Base-by-base conservation (phyloP, 2,888 invertebrate species). In the Pollenia angustigena region DNA sequence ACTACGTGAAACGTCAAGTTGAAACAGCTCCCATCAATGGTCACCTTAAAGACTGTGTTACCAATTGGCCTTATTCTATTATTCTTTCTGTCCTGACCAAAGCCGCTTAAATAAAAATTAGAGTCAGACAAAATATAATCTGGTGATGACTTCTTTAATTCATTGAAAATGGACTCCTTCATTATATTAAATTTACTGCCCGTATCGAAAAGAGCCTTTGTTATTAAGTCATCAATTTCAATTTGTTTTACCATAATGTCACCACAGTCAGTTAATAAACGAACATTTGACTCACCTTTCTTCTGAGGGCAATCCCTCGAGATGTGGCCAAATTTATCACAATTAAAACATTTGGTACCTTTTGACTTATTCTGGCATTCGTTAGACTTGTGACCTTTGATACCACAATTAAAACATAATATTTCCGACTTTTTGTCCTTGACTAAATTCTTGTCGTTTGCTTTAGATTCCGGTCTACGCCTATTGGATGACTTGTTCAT, bases 381-480 rank as follows among this genome's bases (percentile, higher is more conserved):
- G 4, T 50, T 18, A 16, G 87, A 85, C 16, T 48, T 69, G 42
- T 87, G 87, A 1, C 85, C 88, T 64, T 86, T 87, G 3, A n/a
- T 32, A 14, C 88, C 85, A 52, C 87, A 88, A 46, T 88, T 88
- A 54, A 86, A 87, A 60, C 85, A 86, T 10, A 32, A 50, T 0
- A 74, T 54, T 14, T 79, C 74, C 7, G 40, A 16, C 11, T 52
- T 2, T 16, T 72, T 74, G 32, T 64, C 2, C 12, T 79, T 78
- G 44, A 0, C 16, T 58, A 64, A 12, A 16, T 12, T 72, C 18
- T 44, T 69, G 0, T 16, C 52, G 18, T 7, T 66, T 7, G 32
- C 0, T n/a, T 75, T 74, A 46, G 71, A 11, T 50, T 64, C 18
- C n/a, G 6, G 9, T 46, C 2, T 16, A 4, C 50, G 64, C 42